Percentiles rank a stretch among this genome's conserved stretches.
Evolutionary conservation across 1,140 invertebrate genomes (phyloP).

Genomic region (Papilio glaucus): DNA sequence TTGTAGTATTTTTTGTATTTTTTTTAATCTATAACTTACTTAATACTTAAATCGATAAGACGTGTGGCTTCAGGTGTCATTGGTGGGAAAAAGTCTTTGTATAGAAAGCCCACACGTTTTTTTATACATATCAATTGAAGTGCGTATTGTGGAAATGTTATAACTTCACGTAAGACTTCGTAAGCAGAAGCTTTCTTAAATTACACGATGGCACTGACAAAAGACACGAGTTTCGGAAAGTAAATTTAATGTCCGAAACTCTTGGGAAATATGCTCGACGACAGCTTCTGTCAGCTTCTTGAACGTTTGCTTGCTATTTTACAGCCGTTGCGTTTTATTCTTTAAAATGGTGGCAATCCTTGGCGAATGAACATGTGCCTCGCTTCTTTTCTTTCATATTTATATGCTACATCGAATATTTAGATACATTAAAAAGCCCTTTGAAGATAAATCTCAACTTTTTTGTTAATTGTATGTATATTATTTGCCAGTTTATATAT

Average conservation of each 20-base stretch:
- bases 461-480: not conserved
- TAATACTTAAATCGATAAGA: conserved; percentile 80
- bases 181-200: conserved; percentile 39
- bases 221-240: conserved; percentile 42
- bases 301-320: not conserved
- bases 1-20: conserved; percentile 60
- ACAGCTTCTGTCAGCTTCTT: conserved; percentile 48
- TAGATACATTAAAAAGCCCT: conserved; percentile 11
- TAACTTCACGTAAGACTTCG: conserved; percentile 42
- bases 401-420: conserved; percentile 38
- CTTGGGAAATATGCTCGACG: conserved; percentile 27
- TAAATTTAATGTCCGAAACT: too few species aligned
- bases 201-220: conserved; percentile 63
- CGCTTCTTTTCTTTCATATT: conserved; percentile 48
- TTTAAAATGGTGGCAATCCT: not conserved
- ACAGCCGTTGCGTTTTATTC: not conserved
- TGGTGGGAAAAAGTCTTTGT: conserved; percentile 78
- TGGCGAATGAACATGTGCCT: conserved; percentile 39
- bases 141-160: conserved; percentile 61
- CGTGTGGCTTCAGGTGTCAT: conserved; percentile 79
- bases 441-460: not conserved
- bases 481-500: not conserved
- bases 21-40: conserved; percentile 78
- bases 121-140: conserved; percentile 51
- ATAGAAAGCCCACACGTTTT: conserved; percentile 68